Conservation (phyloP, 2,888 invertebrate genomes). For the Tetragnatha montana region DNA sequence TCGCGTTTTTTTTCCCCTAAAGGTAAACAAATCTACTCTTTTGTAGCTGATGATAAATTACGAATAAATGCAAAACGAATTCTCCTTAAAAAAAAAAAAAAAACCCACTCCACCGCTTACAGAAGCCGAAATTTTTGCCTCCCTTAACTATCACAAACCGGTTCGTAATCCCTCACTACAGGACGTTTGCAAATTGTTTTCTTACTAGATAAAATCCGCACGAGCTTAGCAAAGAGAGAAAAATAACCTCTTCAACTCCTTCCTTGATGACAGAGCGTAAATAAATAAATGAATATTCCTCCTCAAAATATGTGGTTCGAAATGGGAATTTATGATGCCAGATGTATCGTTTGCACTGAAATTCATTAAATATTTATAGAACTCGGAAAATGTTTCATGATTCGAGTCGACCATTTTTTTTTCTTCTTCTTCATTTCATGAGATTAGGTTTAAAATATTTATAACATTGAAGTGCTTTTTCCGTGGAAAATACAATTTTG, state of each 20-base stretch:
- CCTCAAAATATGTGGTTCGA: slow-evolving; percentile 2
- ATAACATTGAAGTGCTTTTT: not conserved
- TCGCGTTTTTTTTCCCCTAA: not conserved
- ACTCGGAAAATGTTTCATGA: not conserved
- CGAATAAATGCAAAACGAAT: not conserved
- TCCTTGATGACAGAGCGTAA: slow-evolving; percentile 3
- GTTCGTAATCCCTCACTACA: not conserved
- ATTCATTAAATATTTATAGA: slow-evolving; percentile 21
- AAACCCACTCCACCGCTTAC: not conserved
- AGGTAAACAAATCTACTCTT: not conserved
- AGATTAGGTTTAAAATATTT: not conserved
- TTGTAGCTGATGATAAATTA: not conserved
- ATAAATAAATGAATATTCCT: slow-evolving; percentile 27
- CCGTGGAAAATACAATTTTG: not conserved
- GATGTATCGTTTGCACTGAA: not conserved
- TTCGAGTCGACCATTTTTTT: not conserved
- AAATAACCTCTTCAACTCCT: not conserved
- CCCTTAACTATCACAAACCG: not conserved
- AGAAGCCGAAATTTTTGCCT: not conserved
- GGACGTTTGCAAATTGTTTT: not conserved
- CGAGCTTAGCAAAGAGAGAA: not conserved
- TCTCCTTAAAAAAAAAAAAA: not conserved
- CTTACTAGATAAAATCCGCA: not conserved
- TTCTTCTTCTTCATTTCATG: not conserved
- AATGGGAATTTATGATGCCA: slow-evolving; percentile 1